A percentile compares a stretch with the other conserved stretches of the same genome.
Evolutionary conservation across 2,113 vertebrate species (phyloP).

Genomic region (Solea senegalensis): DNA sequence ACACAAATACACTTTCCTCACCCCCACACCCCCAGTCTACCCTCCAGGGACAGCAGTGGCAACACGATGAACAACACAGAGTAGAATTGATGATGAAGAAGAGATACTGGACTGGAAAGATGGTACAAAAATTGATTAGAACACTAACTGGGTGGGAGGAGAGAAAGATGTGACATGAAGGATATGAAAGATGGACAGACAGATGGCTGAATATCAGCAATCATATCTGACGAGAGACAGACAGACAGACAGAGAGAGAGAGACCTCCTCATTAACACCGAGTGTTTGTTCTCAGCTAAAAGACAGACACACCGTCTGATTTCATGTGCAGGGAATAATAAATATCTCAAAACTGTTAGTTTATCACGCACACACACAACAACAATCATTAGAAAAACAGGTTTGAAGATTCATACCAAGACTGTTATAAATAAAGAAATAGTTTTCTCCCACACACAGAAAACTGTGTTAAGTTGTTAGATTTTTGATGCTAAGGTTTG

Average conservation of each 20-base stretch:
- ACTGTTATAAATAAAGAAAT: too few relatives aligned
- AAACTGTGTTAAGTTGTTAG: too few relatives aligned
- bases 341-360: background rate
- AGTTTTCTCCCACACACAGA: too few relatives aligned
- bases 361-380: background rate
- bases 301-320: conserved; percentile 5
- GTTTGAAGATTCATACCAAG: too few relatives aligned
- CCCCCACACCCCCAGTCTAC: background rate
- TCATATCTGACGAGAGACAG: background rate
- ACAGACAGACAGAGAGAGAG: background rate
- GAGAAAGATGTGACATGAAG: conserved; percentile 1
- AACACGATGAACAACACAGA: conserved; percentile 5
- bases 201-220: conserved; percentile 9
- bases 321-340: conserved; percentile 27
- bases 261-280: background rate
- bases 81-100: conserved; percentile 15
- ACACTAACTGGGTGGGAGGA: background rate
- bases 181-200: background rate
- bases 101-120: background rate
- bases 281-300: conserved; percentile 14
- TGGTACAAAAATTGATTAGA: background rate
- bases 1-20: too few relatives aligned
- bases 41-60: background rate
- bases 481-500: too few relatives aligned
- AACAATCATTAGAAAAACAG: too few relatives aligned